phyloP scores from a whole-genome alignment of 2,888 invertebrate genomes.

The Cephus sareptanus region DNA sequence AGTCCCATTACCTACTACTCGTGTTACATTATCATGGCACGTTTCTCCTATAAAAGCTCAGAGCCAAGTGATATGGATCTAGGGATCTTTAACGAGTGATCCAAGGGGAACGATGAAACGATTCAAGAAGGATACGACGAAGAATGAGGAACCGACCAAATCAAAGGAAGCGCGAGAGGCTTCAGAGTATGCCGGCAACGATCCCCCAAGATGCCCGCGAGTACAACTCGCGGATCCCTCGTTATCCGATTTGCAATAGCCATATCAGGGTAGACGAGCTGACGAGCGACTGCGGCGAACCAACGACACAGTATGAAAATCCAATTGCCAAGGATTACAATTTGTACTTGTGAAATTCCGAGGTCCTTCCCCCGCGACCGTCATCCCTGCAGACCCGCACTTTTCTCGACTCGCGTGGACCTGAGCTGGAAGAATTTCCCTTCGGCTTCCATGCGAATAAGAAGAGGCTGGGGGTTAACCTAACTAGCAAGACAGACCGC shows the following conservation, averaged over 20 bases:
- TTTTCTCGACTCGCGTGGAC: too few relatives aligned
- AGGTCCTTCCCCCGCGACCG: neutral
- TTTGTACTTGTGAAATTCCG: conserved; percentile 27
- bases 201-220: too few relatives aligned
- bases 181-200: too few relatives aligned
- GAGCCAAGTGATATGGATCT: conserved; percentile 41
- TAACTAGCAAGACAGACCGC: too few relatives aligned
- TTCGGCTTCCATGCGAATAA: neutral
- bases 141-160: neutral
- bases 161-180: too few relatives aligned
- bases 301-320: conserved; percentile 26
- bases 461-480: too few relatives aligned
- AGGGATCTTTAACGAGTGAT: conserved; percentile 1
- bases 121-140: neutral
- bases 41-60: conserved; percentile 45
- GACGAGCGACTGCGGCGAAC: too few relatives aligned
- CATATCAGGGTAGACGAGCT: too few relatives aligned
- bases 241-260: too few relatives aligned
- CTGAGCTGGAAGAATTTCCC: conserved; percentile 5
- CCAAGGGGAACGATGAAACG: neutral
- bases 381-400: conserved; percentile 1
- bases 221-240: too few relatives aligned
- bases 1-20: conserved; percentile 46
- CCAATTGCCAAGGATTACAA: conserved; percentile 41
- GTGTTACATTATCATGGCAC: conserved; percentile 51